phyloP scores from a whole-genome alignment of 1,140 invertebrate species.

The Euborellia annulipes region DNA sequence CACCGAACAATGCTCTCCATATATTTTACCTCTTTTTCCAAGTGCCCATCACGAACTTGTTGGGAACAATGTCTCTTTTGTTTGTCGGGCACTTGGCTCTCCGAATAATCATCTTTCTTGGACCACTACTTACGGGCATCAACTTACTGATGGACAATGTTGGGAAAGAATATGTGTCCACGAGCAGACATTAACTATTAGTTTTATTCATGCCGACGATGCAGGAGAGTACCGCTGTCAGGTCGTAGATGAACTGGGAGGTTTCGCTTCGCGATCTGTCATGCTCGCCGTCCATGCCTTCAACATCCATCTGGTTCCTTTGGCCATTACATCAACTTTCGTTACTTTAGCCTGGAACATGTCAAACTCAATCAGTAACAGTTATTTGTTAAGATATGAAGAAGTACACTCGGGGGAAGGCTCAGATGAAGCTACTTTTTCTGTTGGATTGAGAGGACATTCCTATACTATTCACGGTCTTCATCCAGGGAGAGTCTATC shows the following conservation, averaged over 20 bases:
- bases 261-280: constrained; percentile 1
- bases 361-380: constrained; percentile 9
- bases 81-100: constrained; percentile 11
- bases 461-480: constrained; percentile 17
- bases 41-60: constrained; percentile 5
- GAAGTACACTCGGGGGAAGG: constrained; percentile 2
- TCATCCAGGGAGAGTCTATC: constrained; percentile 12
- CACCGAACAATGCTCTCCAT: constrained; percentile 4
- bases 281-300: constrained; percentile 6
- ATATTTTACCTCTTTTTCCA: constrained; percentile 11
- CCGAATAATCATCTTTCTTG: constrained; percentile 8
- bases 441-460: constrained; percentile 13
- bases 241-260: constrained; percentile 3
- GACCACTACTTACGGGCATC: constrained; percentile 2
- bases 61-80: constrained; percentile 10
- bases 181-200: constrained; percentile 9
- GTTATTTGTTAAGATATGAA: constrained; percentile 14
- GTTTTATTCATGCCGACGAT: constrained; percentile 11
- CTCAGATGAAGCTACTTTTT: background rate
- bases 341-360: constrained; percentile 17
- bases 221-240: constrained; percentile 7
- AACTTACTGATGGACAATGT: constrained; percentile 8
- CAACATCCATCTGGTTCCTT: constrained; percentile 14
- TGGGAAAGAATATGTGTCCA: constrained; percentile 4
- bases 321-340: constrained; percentile 15